Evolutionary conservation across 1,140 invertebrate genomes (phyloP).

Genomic region (Riptortus pedestris): DNA sequence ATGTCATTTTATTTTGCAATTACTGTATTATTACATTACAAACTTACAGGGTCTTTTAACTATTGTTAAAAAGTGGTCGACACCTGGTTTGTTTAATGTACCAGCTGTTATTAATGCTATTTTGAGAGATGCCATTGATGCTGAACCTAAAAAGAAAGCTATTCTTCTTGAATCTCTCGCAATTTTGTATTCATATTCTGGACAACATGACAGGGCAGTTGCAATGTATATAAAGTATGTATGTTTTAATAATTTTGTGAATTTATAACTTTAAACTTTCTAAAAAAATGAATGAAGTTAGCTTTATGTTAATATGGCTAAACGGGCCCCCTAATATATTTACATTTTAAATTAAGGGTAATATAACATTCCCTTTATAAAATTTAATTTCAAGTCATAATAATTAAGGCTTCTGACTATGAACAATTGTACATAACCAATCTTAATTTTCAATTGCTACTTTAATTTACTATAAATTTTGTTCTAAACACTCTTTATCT

Average conservation of each 20-base stretch:
- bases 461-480: too few species aligned
- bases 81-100: slow-evolving; percentile 70
- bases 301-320: too few species aligned
- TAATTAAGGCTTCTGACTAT: too few species aligned
- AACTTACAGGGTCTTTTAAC: slow-evolving; percentile 63
- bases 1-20: too few species aligned
- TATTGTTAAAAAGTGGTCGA: slow-evolving; percentile 78
- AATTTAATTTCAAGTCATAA: too few species aligned
- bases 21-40: too few species aligned
- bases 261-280: background rate
- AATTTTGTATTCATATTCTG: slow-evolving; percentile 80
- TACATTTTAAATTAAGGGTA: too few species aligned
- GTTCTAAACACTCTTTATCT: too few species aligned
- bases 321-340: too few species aligned
- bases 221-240: slow-evolving; percentile 79
- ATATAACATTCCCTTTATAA: too few species aligned
- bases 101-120: slow-evolving; percentile 76
- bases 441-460: too few species aligned
- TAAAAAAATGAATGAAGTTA: background rate
- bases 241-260: background rate
- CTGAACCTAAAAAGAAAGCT: slow-evolving; percentile 56
- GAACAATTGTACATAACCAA: too few species aligned
- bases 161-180: slow-evolving; percentile 78
- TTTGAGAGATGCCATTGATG: slow-evolving; percentile 53
- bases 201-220: slow-evolving; percentile 85